Base-by-base conservation (phyloP, 2,113 vertebrate genomes). In the Silurus glanis region DNA sequence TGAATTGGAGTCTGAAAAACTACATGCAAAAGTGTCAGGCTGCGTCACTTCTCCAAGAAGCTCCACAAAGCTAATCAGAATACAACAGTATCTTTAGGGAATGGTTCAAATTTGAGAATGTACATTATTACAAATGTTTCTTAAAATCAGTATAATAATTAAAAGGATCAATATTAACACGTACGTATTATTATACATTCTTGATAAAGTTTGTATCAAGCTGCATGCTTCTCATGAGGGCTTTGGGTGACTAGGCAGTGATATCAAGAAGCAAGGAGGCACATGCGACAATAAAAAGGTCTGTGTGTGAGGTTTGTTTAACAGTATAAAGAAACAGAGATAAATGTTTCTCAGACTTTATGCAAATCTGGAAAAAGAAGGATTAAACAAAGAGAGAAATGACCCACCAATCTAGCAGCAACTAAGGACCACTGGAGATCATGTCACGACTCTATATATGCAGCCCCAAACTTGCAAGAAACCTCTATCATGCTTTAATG, bases 321-420 rank as follows among this genome's bases (percentile, higher is more conserved):
- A 76, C 58, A 53, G 62, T 61, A 37, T 64, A 25, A 71, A 55
- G 14, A 4, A 51, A 86, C 37, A 51, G 47, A 84, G 69, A 45
- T 58, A 71, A 83, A 66, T 28, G 64, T 37, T 55, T 82, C 62
- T 88, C 67, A 76, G 67, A 13, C 58, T 81, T 66, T 12, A 80
- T 19, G 67, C 80, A 37, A 37, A 37, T 37, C 37, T 37, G 5
- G 10, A 61, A 62, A 61, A 76, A 66, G 56, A 85, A 12, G 23
- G 87, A 83, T 85, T 83, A 83, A 45, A 37, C 37, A 78, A 55
- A 71, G 49, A 37, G 5, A 37, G 13, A 0, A 28, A 14, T 45
- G 28, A 45, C 37, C 17, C 28, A 9, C 13, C 16, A 8, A 19
- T 28, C 67, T 69, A 6, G 14, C 67, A 71, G 67, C 13, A 71